Percentiles rank a stretch among this genome's conserved stretches.
Conservation (phyloP, 2,888 invertebrate genomes). For the Macrophya annulata region DNA sequence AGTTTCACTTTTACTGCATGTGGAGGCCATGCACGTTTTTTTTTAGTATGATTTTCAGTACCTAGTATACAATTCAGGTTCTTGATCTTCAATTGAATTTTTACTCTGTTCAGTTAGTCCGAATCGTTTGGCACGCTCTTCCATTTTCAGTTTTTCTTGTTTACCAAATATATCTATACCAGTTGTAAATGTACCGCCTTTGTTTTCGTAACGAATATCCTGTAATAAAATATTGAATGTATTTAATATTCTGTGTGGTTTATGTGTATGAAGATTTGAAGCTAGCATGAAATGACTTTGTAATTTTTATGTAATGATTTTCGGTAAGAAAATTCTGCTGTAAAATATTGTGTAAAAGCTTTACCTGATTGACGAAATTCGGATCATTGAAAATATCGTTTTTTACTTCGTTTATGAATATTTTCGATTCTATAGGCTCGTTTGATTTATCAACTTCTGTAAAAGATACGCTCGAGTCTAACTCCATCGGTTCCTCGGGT, state of each 20-base stretch:
- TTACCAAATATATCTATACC: slow-evolving; percentile 81
- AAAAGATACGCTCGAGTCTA: slow-evolving; percentile 72
- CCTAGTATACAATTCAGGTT: slow-evolving; percentile 80
- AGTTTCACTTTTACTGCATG: no score
- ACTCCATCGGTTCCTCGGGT: slow-evolving; percentile 80
- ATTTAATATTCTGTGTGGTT: neutral
- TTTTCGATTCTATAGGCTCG: slow-evolving; percentile 61
- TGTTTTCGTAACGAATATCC: slow-evolving; percentile 71
- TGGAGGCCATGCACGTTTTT: no score
- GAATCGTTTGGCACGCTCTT: slow-evolving; percentile 83
- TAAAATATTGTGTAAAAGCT: neutral
- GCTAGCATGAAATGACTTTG: neutral
- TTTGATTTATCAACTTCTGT: slow-evolving; percentile 65
- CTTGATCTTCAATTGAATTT: slow-evolving; percentile 76
- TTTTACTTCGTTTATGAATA: slow-evolving; percentile 58
- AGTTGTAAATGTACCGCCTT: slow-evolving; percentile 78
- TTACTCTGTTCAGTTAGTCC: slow-evolving; percentile 79
- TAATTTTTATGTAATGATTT: neutral
- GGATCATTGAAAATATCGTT: slow-evolving; percentile 31
- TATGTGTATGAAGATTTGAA: neutral
- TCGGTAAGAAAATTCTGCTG: neutral
- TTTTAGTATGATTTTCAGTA: slow-evolving; percentile 61
- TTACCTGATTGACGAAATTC: slow-evolving; percentile 5
- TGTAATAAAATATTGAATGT: slow-evolving; percentile 36
- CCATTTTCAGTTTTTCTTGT: slow-evolving; percentile 81